phyloP scores from a whole-genome alignment of 2,797 vertebrate genomes.

The Cossypha caffra region DNA sequence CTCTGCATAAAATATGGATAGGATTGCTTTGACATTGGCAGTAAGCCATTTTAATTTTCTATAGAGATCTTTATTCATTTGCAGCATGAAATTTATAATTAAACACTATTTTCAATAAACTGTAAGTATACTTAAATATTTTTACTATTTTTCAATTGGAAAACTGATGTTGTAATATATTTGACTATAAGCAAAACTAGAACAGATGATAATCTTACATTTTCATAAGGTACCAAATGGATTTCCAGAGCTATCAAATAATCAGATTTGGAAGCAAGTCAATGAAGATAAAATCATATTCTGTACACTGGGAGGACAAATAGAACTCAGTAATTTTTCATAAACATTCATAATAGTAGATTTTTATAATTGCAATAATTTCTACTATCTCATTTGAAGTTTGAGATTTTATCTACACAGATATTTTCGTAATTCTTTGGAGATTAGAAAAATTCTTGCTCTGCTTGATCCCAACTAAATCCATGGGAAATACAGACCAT shows the following conservation, averaged over 20 bases:
- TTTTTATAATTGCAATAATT: neutral
- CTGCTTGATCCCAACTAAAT: neutral
- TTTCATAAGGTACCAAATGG: neutral
- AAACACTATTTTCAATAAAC: neutral
- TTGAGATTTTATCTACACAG: neutral
- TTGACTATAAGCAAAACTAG: neutral
- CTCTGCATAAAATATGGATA: neutral
- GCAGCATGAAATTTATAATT: neutral
- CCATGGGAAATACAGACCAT: neutral
- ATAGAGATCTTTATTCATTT: neutral
- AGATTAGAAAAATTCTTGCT: neutral
- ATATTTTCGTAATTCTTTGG: neutral
- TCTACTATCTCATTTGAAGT: neutral
- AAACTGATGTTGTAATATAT: neutral
- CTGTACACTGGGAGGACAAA: neutral
- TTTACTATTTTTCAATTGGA: neutral
- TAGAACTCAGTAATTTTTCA: neutral
- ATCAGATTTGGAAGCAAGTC: neutral
- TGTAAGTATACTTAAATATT: neutral
- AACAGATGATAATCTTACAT: neutral
- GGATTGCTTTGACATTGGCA: neutral
- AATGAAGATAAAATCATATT: neutral
- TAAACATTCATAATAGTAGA: neutral
- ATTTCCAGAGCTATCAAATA: neutral
- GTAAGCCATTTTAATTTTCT: slow-evolving; percentile 14